phyloP scores from a whole-genome alignment of 2,888 invertebrate genomes.

The Nasonia oneida region DNA sequence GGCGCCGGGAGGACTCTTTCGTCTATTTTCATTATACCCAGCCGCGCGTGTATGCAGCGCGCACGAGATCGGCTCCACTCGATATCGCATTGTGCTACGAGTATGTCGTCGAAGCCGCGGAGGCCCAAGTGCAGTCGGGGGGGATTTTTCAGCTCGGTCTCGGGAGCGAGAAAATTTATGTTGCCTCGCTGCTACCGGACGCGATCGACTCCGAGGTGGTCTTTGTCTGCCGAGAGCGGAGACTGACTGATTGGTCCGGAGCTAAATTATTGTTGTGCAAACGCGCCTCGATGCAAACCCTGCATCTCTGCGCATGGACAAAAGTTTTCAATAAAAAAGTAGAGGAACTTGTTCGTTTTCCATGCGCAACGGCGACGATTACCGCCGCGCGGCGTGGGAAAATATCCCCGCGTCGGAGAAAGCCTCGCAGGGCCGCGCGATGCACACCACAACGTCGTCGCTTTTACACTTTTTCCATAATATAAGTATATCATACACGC shows the following conservation, averaged over 20 bases:
- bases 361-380: slow-evolving; percentile 24
- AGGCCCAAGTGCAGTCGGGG: not conserved
- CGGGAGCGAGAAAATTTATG: slow-evolving; percentile 8
- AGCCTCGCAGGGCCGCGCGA: not conserved
- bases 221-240: not conserved
- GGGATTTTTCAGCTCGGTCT: not conserved
- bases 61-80: not conserved
- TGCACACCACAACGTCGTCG: not conserved
- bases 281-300: not conserved
- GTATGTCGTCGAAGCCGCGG: not conserved
- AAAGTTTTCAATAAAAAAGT: not conserved
- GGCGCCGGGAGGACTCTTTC: not conserved
- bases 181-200: not conserved
- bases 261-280: not conserved
- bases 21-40: not conserved
- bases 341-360: not conserved
- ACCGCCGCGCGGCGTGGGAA: slow-evolving; percentile 38
- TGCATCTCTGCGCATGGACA: too few relatives aligned
- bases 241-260: not conserved
- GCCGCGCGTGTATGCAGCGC: not conserved
- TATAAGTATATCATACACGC: not conserved
- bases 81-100: slow-evolving; percentile 22
- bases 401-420: not conserved
- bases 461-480: slow-evolving; percentile 22
- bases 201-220: not conserved